Percentiles rank a stretch among this genome's conserved stretches.
Conservation (phyloP, 2,888 invertebrate genomes). For the Tanypteryx hageni region DNA sequence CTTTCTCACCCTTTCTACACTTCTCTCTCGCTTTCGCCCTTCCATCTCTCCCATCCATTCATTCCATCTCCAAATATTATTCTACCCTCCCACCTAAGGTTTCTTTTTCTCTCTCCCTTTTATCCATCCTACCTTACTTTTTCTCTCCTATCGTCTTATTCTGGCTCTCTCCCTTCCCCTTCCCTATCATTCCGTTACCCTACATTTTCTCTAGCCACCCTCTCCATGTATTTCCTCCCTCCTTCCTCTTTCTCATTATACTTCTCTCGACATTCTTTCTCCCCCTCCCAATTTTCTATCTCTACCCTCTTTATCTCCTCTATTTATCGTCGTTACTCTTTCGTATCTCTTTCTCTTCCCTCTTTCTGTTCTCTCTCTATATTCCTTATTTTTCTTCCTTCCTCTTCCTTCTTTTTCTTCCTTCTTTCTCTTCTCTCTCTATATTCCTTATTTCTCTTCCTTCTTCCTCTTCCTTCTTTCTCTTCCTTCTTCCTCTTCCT, state of each 20-base stretch:
- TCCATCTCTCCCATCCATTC: too few relatives aligned
- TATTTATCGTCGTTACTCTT: too few relatives aligned
- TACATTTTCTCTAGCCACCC: not conserved
- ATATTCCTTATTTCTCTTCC: not conserved
- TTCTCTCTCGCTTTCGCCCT: too few relatives aligned
- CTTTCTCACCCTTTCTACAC: not conserved
- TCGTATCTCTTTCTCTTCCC: too few relatives aligned
- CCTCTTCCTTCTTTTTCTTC: slow-evolving; percentile 42
- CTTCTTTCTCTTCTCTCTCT: not conserved
- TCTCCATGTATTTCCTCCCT: not conserved
- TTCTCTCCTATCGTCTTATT: too few relatives aligned
- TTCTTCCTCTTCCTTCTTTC: not conserved
- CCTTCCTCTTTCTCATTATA: not conserved
- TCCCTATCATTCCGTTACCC: not conserved
- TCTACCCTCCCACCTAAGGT: not conserved
- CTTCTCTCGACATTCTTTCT: not conserved
- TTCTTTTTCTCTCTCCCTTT: not conserved
- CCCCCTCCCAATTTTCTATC: not conserved
- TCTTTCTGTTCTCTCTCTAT: too few relatives aligned
- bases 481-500: too few relatives aligned
- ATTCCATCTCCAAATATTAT: not conserved
- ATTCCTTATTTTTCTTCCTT: too few relatives aligned
- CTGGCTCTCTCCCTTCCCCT: not conserved
- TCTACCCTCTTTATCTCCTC: not conserved
- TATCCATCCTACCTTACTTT: not conserved